phyloP scores from a whole-genome alignment of 2,888 invertebrate genomes.

The Synanthedon myopaeformis region DNA sequence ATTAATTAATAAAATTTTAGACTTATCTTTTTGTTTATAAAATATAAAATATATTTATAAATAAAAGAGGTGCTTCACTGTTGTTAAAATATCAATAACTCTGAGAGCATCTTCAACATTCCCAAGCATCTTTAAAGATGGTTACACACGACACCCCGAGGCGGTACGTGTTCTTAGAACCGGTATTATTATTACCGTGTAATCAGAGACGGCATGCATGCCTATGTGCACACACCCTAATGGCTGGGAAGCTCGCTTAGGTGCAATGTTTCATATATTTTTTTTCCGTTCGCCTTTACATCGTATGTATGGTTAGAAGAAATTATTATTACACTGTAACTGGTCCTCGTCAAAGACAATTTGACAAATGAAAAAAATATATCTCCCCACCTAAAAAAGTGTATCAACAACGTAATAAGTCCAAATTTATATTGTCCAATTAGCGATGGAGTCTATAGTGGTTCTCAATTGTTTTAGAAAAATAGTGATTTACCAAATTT shows the following conservation, averaged over 20 bases:
- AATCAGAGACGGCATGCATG: slow-evolving; percentile 8
- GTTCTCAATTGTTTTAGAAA: too few species aligned
- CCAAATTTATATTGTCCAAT: too few species aligned
- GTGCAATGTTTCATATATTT: slow-evolving; percentile 2
- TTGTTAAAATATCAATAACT: neutral
- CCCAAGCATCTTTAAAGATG: slow-evolving; percentile 19
- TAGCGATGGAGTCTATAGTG: too few species aligned
- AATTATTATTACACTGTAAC: too few species aligned
- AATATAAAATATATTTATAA: neutral
- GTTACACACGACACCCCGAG: slow-evolving; percentile 17
- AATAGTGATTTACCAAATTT: too few species aligned
- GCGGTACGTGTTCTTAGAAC: slow-evolving; percentile 4
- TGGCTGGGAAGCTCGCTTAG: slow-evolving; percentile 1
- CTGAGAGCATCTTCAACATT: slow-evolving; percentile 6
- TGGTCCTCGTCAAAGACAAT: too few species aligned
- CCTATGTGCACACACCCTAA: slow-evolving; percentile 3
- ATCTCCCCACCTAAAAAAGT: too few species aligned
- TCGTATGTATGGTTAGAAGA: too few species aligned
- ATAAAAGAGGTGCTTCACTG: neutral
- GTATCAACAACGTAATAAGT: too few species aligned
- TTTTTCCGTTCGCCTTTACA: neutral
- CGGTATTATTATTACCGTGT: slow-evolving; percentile 5
- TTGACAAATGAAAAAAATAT: too few species aligned
- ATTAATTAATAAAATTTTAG: too few species aligned
- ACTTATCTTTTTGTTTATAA: too few species aligned